Conservation (phyloP, 1,140 invertebrate genomes). For the Ceratina australensis region DNA sequence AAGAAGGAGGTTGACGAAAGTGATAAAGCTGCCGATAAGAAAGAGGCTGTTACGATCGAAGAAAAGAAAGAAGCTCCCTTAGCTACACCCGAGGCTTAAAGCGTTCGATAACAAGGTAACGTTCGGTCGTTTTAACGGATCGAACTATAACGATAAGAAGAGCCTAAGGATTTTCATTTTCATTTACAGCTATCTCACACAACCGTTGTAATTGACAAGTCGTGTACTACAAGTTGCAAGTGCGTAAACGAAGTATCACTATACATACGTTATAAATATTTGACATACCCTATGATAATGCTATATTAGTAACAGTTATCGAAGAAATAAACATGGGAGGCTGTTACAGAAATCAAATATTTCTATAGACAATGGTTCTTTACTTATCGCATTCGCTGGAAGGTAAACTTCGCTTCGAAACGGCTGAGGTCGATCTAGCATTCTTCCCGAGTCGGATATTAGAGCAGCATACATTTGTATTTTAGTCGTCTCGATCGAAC, state of each 20-base stretch:
- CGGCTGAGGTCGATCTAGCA: slow-evolving; percentile 20
- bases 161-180: slow-evolving; percentile 21
- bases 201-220: slow-evolving; percentile 58
- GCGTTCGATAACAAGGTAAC: slow-evolving; percentile 58
- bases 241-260: slow-evolving; percentile 52
- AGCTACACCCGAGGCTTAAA: slow-evolving; percentile 75
- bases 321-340: slow-evolving; percentile 49
- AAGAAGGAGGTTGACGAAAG: slow-evolving; percentile 75
- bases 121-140: background rate
- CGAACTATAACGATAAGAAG: slow-evolving; percentile 3
- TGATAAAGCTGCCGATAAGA: slow-evolving; percentile 71
- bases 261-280: slow-evolving; percentile 60
- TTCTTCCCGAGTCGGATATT: slow-evolving; percentile 8
- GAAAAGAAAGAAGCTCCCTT: slow-evolving; percentile 76
- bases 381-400: slow-evolving; percentile 45
- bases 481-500: slow-evolving; percentile 27
- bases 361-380: slow-evolving; percentile 48
- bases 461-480: slow-evolving; percentile 12
- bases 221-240: slow-evolving; percentile 36
- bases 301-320: slow-evolving; percentile 61
- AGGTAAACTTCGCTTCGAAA: slow-evolving; percentile 38
- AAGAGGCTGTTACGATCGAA: slow-evolving; percentile 70
- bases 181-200: slow-evolving; percentile 54
- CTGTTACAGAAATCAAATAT: slow-evolving; percentile 60
- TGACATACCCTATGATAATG: slow-evolving; percentile 60